These are phyloP conservation scores for Coptodon rendalli DNA, from an alignment of 2,113 vertebrate species.

Conservation along the genomic window DNA sequence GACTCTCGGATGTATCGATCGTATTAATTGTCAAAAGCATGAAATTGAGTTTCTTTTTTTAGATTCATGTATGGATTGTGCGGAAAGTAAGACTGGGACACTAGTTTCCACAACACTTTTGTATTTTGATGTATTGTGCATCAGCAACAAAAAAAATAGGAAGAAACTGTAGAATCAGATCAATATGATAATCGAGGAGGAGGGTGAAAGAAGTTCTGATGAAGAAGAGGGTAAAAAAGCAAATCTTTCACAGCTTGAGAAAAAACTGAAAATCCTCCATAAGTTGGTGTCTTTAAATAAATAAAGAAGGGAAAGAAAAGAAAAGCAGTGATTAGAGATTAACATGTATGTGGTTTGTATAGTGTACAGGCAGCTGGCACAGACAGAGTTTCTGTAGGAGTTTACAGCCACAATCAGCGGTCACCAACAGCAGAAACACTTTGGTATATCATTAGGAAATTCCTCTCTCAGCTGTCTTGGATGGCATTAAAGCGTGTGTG, in stretches of 20 bases:
- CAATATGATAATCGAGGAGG: background rate
- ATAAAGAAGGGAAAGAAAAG: background rate
- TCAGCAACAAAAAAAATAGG: background rate
- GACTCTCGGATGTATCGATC: background rate
- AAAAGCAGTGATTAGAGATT: background rate
- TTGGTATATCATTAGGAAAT: background rate
- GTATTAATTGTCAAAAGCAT: background rate
- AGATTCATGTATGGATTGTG: background rate
- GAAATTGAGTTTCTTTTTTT: background rate
- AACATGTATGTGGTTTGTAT: background rate
- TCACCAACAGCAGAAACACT: background rate
- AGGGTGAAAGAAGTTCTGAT: background rate
- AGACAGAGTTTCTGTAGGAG: background rate
- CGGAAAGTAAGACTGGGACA: background rate
- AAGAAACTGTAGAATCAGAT: background rate
- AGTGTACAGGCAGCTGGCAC: background rate
- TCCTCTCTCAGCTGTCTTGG: background rate
- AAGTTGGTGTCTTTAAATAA: background rate
- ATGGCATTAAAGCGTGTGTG: background rate
- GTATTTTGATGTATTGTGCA: background rate
- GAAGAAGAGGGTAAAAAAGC: background rate
- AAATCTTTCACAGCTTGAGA: background rate
- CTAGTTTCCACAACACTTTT: background rate
- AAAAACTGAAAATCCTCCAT: background rate
- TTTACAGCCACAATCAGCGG: conserved; percentile 20